These are phyloP conservation scores for Corticium candelabrum DNA, from an alignment of 37 sponge, comb jelly and placozoan genomes.

Conservation along the genomic window DNA sequence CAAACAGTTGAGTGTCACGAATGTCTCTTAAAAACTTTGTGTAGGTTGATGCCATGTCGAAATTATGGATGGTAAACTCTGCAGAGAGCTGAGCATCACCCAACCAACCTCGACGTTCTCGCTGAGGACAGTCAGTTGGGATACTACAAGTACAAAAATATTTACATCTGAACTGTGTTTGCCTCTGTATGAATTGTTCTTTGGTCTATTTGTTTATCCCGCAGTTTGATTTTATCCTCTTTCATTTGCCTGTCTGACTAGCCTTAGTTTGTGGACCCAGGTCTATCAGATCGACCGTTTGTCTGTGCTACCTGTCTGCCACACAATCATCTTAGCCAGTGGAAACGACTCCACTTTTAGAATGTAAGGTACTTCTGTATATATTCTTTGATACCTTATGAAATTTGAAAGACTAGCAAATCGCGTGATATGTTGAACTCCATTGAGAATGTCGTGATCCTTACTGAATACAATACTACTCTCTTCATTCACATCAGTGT, in stretches of 20 bases:
- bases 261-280: too few relatives aligned
- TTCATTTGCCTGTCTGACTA: too few relatives aligned
- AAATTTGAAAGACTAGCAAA: constrained; percentile 3
- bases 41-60: neutral
- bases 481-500: neutral
- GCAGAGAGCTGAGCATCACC: constrained; percentile 8
- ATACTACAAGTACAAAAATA: neutral
- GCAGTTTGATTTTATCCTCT: too few relatives aligned
- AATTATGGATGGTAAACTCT: neutral
- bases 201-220: too few relatives aligned
- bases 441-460: neutral
- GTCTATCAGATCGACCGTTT: too few relatives aligned
- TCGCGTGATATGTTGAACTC: constrained; percentile 7
- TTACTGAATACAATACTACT: neutral
- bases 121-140: constrained; percentile 8
- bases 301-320: too few relatives aligned
- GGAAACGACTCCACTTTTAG: too few relatives aligned
- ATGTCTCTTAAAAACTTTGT: constrained; percentile 1
- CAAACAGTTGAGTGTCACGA: neutral
- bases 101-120: constrained; percentile 8
- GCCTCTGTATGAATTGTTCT: too few relatives aligned
- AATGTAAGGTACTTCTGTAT: too few relatives aligned
- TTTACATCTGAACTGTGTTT: too few relatives aligned
- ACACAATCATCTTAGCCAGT: too few relatives aligned
- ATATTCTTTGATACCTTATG: constrained; percentile 1